Percentiles rank a stretch among this genome's conserved stretches.
Evolutionary conservation across 2,888 invertebrate species (phyloP).

Genomic region (Cotesia congregata): DNA sequence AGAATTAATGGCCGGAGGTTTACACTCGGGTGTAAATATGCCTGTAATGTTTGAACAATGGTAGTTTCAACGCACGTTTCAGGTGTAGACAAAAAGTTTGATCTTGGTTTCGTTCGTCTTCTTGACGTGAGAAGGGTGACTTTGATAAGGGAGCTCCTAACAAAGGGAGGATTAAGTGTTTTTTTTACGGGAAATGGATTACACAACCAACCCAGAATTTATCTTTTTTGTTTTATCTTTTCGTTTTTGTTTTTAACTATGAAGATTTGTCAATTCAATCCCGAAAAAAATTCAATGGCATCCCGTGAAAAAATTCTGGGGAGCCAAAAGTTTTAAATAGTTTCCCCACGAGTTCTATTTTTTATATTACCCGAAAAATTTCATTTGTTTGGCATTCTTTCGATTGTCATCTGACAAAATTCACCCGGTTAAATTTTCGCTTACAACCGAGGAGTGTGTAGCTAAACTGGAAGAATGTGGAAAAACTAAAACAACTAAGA

Average conservation of each 20-base stretch:
- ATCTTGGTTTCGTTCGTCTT: conserved; percentile 4
- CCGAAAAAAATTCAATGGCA: conserved; percentile 2
- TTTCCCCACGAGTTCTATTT: not conserved
- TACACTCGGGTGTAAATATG: not conserved
- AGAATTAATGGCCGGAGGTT: too few relatives aligned
- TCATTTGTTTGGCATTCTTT: conserved; percentile 31
- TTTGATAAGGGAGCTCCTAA: conserved; percentile 29
- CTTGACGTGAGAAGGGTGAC: conserved; percentile 23
- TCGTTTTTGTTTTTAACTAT: not conserved
- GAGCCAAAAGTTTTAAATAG: not conserved
- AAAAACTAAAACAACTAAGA: conserved; percentile 8
- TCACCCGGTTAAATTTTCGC: conserved; percentile 34
- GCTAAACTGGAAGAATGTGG: conserved; percentile 33
- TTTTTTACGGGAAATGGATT: conserved; percentile 26
- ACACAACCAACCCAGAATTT: conserved; percentile 3
- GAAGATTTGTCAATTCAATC: not conserved
- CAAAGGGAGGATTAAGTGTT: conserved; percentile 32
- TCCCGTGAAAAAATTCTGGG: not conserved
- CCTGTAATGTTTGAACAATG: conserved; percentile 7
- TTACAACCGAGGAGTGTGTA: conserved; percentile 22
- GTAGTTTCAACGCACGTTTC: not conserved
- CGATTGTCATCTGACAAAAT: conserved; percentile 41
- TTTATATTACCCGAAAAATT: conserved; percentile 10
- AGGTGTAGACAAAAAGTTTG: conserved; percentile 13
- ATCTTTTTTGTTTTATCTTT: not conserved